Base-by-base conservation (phyloP, 2,113 vertebrate genomes). In the Eolophus roseicapilla region DNA sequence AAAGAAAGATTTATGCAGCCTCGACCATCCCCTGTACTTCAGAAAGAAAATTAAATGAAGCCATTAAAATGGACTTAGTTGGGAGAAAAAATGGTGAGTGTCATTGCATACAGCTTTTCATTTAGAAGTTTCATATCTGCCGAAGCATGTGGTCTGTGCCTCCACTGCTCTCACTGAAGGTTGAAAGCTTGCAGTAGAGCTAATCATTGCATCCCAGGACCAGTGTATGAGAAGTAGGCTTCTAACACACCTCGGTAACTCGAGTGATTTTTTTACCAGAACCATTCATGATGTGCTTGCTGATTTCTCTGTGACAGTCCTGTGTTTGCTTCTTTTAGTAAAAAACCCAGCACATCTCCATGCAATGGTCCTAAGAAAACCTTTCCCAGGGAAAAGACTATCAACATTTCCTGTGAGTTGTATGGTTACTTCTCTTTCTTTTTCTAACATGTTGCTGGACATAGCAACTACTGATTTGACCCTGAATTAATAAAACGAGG, bases 301-400 rank as follows among this genome's bases (percentile, higher is more conserved):
- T 62, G 27, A 27, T 69, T 80, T 75, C 25, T 65, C 23, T 10
- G 1, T 65, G 47, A 69, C 19, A 50, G 53, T 60, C 10, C 9
- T 39, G 13, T 35, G 20, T 31, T 57, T 79, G 23, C 37, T 53
- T 68, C 43, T 79, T 13, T 20, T 23, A 47, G 8, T 19, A 11
- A 71, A 62, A 37, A 10, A 0, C 0, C 11, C 4, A 28, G 29
- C 13, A 41, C 17, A 46, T 31, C 2, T 7, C 11, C 17, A 13
- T 5, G 8, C 14, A 49, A 5, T 28, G 4, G 7, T 78, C 13
- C 17, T 37, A 31, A 75, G 18, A 25, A 93, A 13, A 39, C 2
- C 9, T 63, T 86, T 68, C 17, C 13, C 17, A 50, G 6, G 13
- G 3, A 39, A 86, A 88, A 64, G 2, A 1, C 2, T 39, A 29